A percentile compares a stretch with the other conserved stretches of the same genome.
These are phyloP conservation scores for Julus scandinavius DNA, from an alignment of 2,888 invertebrate species.

Conservation along the genomic window DNA sequence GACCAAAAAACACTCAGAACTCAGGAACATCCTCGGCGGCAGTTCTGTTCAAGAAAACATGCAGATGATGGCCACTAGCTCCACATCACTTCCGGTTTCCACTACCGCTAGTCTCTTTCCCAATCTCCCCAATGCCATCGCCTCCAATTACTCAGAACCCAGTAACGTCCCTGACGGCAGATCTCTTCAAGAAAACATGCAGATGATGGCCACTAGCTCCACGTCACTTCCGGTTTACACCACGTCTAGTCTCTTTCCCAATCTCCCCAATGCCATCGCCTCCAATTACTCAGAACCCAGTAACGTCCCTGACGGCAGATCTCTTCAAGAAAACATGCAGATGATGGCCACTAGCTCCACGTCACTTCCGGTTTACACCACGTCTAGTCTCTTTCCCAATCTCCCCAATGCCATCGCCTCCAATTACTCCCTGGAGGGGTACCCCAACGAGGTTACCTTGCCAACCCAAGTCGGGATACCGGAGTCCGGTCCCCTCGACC, in stretches of 20 bases:
- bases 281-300: no score
- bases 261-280: no score
- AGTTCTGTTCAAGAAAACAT: no score
- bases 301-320: constrained; percentile 69
- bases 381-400: constrained; percentile 74
- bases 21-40: constrained; percentile 92
- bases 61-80: no score
- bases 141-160: no score
- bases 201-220: no score
- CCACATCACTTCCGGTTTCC: no score
- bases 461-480: constrained; percentile 60
- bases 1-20: constrained; percentile 92
- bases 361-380: constrained; percentile 58
- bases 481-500: constrained; percentile 58
- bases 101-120: constrained; percentile 71
- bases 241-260: no score
- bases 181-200: no score
- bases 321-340: constrained; percentile 68
- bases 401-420: constrained; percentile 76
- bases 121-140: constrained; percentile 91
- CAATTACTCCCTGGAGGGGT: constrained; percentile 90
- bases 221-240: no score
- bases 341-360: constrained; percentile 76
- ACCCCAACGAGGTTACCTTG: constrained; percentile 75
- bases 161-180: constrained; percentile 69